phyloP scores from a whole-genome alignment of 2,113 vertebrate species.

The Puffinus mauretanicus region DNA sequence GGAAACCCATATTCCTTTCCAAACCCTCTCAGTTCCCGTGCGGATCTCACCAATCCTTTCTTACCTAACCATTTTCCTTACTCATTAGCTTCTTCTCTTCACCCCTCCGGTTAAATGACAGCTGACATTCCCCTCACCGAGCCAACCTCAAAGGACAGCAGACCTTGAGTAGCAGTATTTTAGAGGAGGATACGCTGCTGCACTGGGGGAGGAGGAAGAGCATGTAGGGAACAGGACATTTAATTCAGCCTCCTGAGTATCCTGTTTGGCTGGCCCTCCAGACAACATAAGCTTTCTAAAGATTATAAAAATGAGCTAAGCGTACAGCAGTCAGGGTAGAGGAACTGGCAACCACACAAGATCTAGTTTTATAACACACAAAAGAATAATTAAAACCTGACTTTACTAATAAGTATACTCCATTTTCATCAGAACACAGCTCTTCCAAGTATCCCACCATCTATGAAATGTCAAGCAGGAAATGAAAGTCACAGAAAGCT shows the following conservation, averaged over 20 bases:
- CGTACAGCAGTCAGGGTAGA: not conserved
- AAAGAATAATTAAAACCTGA: constrained; percentile 47
- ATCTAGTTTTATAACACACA: constrained; percentile 27
- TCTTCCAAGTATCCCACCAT: not conserved
- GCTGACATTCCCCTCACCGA: not conserved
- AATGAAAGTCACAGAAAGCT: constrained; percentile 24
- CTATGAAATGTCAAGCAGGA: constrained; percentile 13
- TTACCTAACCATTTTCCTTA: not conserved
- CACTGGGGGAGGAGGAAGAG: not conserved
- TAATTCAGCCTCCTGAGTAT: not conserved
- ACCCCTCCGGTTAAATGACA: not conserved
- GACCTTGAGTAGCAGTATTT: not conserved
- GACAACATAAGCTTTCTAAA: not conserved
- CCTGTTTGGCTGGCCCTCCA: not conserved
- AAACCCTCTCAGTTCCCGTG: not conserved
- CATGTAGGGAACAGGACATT: not conserved
- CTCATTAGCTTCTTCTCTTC: not conserved
- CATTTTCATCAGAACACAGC: not conserved
- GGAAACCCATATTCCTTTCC: not conserved
- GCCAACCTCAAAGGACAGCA: not conserved
- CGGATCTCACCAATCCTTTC: not conserved
- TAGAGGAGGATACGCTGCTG: not conserved
- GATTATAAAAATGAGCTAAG: not conserved
- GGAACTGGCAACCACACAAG: not conserved
- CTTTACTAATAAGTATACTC: not conserved